A percentile compares a stretch with the other conserved stretches of the same genome.
Conservation (phyloP, 2,797 vertebrate species). For the Notoglanidium macrostoma region DNA sequence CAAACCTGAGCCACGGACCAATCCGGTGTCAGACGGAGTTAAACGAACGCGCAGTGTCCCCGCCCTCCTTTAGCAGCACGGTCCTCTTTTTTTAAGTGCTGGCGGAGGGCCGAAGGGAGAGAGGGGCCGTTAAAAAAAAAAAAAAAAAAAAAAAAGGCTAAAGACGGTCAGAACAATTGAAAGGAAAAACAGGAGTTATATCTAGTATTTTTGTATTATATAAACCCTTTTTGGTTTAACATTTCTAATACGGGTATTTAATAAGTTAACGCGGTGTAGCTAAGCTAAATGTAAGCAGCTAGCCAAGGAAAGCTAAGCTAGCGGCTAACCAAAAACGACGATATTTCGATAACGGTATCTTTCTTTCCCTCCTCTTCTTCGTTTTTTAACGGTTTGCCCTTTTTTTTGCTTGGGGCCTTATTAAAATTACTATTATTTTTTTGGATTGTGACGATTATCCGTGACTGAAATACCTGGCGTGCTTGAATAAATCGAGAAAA, state of each 20-base stretch:
- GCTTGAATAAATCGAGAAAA: constrained; percentile 70
- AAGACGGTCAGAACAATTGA: constrained; percentile 55
- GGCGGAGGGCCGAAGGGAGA: constrained; percentile 73
- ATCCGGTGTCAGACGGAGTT: constrained; percentile 48
- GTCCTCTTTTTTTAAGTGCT: constrained; percentile 60
- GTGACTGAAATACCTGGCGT: constrained; percentile 64
- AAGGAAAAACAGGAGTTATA: constrained; percentile 8
- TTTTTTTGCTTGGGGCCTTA: constrained; percentile 37
- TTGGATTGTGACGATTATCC: constrained; percentile 56
- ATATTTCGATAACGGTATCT: constrained; percentile 8
- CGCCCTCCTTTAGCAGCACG: constrained; percentile 63
- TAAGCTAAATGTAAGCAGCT: constrained; percentile 44
- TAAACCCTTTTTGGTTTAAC: constrained; percentile 46
- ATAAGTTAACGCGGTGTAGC: constrained; percentile 52
- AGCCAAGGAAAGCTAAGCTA: constrained; percentile 51
- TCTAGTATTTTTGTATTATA: constrained; percentile 34
- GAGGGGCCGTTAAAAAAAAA: constrained; percentile 47
- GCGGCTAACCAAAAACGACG: constrained; percentile 15
- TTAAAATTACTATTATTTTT: neutral
- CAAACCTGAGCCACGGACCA: constrained; percentile 54
- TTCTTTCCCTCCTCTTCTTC: neutral
- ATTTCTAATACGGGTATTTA: constrained; percentile 62
- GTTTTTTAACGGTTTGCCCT: constrained; percentile 17
- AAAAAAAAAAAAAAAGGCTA: neutral
- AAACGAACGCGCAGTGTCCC: constrained; percentile 48